Conservation (phyloP, 2,797 vertebrate species). For the Petrocephalus sullivani region DNA sequence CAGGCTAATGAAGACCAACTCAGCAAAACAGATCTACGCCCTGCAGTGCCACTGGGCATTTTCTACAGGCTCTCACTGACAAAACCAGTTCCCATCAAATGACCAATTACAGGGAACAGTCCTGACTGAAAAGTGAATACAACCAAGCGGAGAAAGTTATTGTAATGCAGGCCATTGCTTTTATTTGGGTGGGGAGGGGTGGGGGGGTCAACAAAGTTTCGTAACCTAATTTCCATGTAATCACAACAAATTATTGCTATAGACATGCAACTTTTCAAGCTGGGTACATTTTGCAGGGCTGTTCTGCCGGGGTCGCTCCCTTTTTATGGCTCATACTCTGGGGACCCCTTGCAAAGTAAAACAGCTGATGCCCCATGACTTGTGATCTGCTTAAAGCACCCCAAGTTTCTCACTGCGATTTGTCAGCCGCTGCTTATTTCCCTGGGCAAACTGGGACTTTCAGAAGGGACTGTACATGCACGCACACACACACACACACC, state of each 20-base stretch:
- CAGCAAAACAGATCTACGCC: background rate
- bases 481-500: background rate
- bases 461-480: background rate
- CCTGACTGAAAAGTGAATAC: background rate
- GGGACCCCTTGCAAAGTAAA: background rate
- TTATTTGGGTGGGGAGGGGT: background rate
- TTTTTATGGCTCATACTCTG: background rate
- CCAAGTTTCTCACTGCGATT: background rate
- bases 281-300: background rate
- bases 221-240: background rate
- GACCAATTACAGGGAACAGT: background rate
- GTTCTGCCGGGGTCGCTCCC: background rate
- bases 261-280: background rate
- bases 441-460: background rate
- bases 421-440: background rate
- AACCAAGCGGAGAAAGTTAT: background rate
- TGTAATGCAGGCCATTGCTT: background rate
- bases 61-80: background rate
- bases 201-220: background rate
- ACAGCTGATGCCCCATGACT: background rate
- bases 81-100: background rate
- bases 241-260: background rate
- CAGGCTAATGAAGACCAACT: background rate
- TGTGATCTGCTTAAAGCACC: background rate
- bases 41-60: background rate